These are phyloP conservation scores for Agrochola macilenta DNA, from an alignment of 2,888 invertebrate genomes.

Conservation along the genomic window DNA sequence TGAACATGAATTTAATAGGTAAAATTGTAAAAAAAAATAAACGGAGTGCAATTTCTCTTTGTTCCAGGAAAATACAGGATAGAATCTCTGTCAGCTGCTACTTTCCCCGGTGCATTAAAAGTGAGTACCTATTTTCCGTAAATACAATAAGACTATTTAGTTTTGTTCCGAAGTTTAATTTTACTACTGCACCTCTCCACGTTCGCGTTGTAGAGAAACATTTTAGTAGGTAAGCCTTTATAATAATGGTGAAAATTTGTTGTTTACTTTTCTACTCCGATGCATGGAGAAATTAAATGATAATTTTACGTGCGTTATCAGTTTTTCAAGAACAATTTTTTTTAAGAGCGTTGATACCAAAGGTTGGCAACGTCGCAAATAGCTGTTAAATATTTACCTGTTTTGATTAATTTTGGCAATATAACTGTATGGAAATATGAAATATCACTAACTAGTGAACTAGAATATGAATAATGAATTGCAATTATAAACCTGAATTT, in stretches of 20 bases:
- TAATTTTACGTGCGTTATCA: not conserved
- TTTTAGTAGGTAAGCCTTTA: not conserved
- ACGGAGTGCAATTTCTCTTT: constrained; percentile 34
- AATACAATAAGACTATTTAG: constrained; percentile 45
- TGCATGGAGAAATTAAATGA: not conserved
- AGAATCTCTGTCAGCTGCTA: constrained; percentile 89
- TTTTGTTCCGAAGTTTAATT: constrained; percentile 36
- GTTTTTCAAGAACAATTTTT: too few species aligned
- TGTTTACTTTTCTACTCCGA: not conserved
- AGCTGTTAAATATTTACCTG: too few species aligned
- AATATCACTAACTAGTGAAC: too few species aligned
- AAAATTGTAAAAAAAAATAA: constrained; percentile 29
- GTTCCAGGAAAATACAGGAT: constrained; percentile 90
- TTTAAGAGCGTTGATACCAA: too few species aligned
- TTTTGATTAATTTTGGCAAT: too few species aligned
- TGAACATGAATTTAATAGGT: not conserved
- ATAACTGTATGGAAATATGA: too few species aligned
- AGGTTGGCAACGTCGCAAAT: too few species aligned
- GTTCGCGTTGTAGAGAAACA: constrained; percentile 4
- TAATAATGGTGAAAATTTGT: not conserved
- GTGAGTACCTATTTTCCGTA: constrained; percentile 83
- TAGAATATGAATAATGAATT: too few species aligned
- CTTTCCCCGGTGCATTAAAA: constrained; percentile 90
- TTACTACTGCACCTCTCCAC: constrained; percentile 14
- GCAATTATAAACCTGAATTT: too few species aligned